phyloP scores from a whole-genome alignment of 2,113 vertebrate genomes.

The Hemibagrus wyckioides region DNA sequence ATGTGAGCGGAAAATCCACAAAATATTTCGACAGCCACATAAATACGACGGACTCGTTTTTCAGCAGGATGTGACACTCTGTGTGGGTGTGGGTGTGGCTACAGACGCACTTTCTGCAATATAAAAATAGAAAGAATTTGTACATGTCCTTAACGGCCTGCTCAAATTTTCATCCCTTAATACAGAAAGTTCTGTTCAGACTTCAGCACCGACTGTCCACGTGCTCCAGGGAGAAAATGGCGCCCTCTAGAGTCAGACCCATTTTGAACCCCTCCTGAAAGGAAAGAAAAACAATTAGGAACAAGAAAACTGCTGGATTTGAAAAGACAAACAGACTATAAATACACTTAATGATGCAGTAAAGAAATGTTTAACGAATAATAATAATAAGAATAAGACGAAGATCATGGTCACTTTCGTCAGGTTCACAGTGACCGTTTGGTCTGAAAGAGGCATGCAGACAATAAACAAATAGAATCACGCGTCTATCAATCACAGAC shows the following conservation, averaged over 20 bases:
- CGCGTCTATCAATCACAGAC: not conserved
- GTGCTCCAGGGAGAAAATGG: constrained; percentile 82
- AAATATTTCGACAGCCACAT: not conserved
- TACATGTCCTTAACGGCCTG: constrained; percentile 4
- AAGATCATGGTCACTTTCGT: not conserved
- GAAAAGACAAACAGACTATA: not conserved
- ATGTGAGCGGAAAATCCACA: not conserved
- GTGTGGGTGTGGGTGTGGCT: not conserved
- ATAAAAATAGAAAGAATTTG: constrained; percentile 52
- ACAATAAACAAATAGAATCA: not conserved
- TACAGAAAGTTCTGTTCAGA: not conserved
- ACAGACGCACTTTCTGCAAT: constrained; percentile 16
- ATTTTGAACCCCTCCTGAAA: constrained; percentile 93
- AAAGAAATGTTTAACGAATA: not conserved
- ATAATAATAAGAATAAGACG: too few species aligned
- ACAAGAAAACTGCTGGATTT: not conserved
- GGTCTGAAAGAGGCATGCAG: not conserved
- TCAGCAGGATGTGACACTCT: not conserved
- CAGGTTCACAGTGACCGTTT: not conserved
- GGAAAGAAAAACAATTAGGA: not conserved
- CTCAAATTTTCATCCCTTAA: constrained; percentile 12
- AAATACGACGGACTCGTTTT: not conserved
- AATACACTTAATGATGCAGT: not conserved
- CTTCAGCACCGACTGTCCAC: constrained; percentile 83
- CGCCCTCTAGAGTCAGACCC: constrained; percentile 88